Evolutionary conservation across 2,797 vertebrate genomes (phyloP), one percentile per base, ranked within the genome.

Genomic region (Knipowitschia caucasica): DNA sequence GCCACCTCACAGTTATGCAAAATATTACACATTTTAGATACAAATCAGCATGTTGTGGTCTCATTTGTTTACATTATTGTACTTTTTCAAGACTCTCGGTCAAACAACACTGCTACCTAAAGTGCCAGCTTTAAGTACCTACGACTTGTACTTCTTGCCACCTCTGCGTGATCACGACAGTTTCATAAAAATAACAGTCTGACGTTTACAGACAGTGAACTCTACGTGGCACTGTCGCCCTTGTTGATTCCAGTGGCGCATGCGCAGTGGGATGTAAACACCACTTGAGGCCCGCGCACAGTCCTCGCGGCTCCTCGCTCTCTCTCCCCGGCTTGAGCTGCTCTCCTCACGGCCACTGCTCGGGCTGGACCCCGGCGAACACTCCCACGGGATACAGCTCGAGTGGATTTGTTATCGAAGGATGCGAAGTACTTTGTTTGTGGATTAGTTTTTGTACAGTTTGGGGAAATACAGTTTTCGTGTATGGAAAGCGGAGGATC

Each of bases 401-500:
- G 46, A 43, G 30, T 56, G 50, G 38, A 64, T 38, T 33, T 58
- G 58, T 36, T 60, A 9, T 7, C 11, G 15, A 49, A 23, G 29
- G 46, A 49, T 46, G 18, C 31, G 12, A 34, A 31, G 42, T 7
- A 53, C 61, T 46, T 63, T 27, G 31, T 18, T 9, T 24, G 36
- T 44, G 51, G 67, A 59, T 3, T 26, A 4, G 20, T 33, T 62
- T 54, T 56, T 26, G 23, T 46, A 11, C 1, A 33, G 34, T 5
- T 5, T 35, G 46, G 2, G 6, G 53, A 6, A 51, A 14, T 33
- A 1, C 15, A 63, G 20, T 44, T 51, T 59, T 20, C 40, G 75
- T 87, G 84, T 50, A 89, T 88, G 88, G 90, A 86, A 90, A 89
- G 84, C 89, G 82, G 80, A 83, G 46, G 55, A 73, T 71, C 74